Percentiles rank a stretch among this genome's conserved stretches.
phyloP scores from a whole-genome alignment of 2,797 vertebrate species.

The Eulemur albifrons region DNA sequence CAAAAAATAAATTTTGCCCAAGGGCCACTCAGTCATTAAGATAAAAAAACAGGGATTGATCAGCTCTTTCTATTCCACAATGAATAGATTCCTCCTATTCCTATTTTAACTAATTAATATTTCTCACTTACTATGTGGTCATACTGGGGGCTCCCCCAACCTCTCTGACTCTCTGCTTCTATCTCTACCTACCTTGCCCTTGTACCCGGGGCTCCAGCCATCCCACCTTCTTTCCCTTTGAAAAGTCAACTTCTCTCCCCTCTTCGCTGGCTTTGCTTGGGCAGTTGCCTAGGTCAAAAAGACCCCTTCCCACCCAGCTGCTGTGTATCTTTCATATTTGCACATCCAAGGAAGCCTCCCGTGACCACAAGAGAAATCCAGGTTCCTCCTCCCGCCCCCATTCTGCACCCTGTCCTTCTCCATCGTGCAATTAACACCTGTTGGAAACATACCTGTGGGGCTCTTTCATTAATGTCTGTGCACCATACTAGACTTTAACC shows the following conservation, averaged over 20 bases:
- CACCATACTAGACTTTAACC: not conserved
- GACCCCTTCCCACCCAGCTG: too few species aligned
- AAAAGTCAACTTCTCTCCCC: not conserved
- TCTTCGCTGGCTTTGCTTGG: not conserved
- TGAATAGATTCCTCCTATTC: not conserved
- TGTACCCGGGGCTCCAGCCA: not conserved
- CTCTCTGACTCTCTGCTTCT: not conserved
- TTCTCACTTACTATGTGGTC: not conserved
- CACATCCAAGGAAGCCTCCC: not conserved
- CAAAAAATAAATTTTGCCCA: not conserved
- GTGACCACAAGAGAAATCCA: not conserved
- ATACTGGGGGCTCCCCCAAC: accelerated
- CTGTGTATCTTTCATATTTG: not conserved
- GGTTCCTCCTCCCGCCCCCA: not conserved
- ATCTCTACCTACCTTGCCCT: not conserved
- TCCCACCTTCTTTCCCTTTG: not conserved
- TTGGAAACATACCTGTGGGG: not conserved
- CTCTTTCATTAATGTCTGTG: not conserved
- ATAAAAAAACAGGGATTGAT: not conserved
- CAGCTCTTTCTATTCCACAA: not conserved
- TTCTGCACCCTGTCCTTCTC: too few species aligned
- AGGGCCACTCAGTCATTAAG: not conserved
- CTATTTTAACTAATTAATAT: not conserved
- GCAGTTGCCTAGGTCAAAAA: not conserved
- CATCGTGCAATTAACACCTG: not conserved